phyloP scores from a whole-genome alignment of 2,797 vertebrate species.

The Mus caroli region DNA sequence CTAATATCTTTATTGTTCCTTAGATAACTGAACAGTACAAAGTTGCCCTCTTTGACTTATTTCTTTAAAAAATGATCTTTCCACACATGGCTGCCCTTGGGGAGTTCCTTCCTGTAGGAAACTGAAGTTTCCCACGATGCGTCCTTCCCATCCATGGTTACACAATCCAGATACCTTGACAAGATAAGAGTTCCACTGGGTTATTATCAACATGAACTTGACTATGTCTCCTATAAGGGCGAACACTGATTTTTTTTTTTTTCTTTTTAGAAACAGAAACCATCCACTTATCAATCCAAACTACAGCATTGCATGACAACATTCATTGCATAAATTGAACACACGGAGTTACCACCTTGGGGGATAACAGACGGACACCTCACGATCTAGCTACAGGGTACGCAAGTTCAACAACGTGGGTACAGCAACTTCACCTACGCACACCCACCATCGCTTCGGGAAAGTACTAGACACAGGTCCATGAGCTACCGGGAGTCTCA shows the following conservation, averaged over 20 bases:
- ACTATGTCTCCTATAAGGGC: constrained; percentile 85
- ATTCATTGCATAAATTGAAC: constrained; percentile 94
- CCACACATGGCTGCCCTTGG: constrained; percentile 74
- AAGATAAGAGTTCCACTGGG: constrained; percentile 78
- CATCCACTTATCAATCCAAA: constrained; percentile 93
- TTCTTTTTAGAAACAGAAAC: constrained; percentile 90
- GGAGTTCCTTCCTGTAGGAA: constrained; percentile 75
- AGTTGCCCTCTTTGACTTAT: constrained; percentile 83
- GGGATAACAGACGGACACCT: constrained; percentile 89
- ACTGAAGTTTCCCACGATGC: constrained; percentile 74
- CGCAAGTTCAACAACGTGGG: constrained; percentile 89
- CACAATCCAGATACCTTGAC: constrained; percentile 80
- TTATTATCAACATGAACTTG: constrained; percentile 78
- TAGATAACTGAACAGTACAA: constrained; percentile 88
- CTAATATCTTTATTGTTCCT: constrained; percentile 90
- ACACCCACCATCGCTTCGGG: constrained; percentile 83
- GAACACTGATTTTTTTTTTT: constrained; percentile 84
- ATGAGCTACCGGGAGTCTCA: constrained; percentile 89
- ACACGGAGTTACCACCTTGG: constrained; percentile 93
- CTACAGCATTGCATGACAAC: constrained; percentile 95
- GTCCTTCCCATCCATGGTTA: constrained; percentile 77
- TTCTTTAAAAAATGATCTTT: constrained; percentile 82
- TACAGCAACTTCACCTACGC: constrained; percentile 89
- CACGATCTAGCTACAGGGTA: constrained; percentile 90
- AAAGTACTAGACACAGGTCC: constrained; percentile 86